Evolutionary conservation across 2,113 vertebrate species (phyloP).

Genomic region (Bucco capensis): DNA sequence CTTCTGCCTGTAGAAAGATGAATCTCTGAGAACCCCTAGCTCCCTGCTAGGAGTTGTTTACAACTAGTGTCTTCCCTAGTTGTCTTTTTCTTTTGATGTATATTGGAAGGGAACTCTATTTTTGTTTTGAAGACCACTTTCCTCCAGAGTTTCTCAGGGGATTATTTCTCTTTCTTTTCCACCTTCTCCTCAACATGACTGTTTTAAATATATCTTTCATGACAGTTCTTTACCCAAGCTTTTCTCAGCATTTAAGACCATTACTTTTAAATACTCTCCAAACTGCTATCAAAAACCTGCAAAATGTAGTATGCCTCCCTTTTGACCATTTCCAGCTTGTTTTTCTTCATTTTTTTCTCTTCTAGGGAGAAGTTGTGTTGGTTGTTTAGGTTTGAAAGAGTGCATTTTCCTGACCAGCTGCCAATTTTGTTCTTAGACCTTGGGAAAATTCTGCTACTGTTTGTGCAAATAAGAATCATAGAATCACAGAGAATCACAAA

Average conservation of each 20-base stretch:
- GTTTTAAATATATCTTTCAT: background rate
- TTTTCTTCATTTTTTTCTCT: background rate
- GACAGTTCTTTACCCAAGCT: background rate
- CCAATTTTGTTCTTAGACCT: background rate
- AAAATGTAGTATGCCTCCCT: background rate
- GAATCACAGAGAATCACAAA: too few relatives aligned
- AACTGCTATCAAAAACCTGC: background rate
- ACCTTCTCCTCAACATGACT: background rate
- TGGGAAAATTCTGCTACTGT: background rate
- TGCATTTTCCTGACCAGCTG: background rate
- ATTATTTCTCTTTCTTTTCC: background rate
- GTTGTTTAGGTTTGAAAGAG: background rate
- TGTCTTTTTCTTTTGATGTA: background rate
- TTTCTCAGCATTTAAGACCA: background rate
- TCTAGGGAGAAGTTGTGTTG: background rate
- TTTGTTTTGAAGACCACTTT: background rate
- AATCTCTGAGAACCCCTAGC: background rate
- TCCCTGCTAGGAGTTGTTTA: slow-evolving; percentile 8
- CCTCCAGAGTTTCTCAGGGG: background rate
- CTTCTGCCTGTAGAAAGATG: background rate
- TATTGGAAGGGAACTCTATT: background rate
- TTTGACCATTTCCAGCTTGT: background rate
- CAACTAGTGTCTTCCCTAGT: background rate
- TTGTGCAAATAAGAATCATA: background rate
- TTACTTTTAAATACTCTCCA: background rate